Base-by-base conservation (phyloP, 2,113 vertebrate genomes). In the Seriola aureovittata region DNA sequence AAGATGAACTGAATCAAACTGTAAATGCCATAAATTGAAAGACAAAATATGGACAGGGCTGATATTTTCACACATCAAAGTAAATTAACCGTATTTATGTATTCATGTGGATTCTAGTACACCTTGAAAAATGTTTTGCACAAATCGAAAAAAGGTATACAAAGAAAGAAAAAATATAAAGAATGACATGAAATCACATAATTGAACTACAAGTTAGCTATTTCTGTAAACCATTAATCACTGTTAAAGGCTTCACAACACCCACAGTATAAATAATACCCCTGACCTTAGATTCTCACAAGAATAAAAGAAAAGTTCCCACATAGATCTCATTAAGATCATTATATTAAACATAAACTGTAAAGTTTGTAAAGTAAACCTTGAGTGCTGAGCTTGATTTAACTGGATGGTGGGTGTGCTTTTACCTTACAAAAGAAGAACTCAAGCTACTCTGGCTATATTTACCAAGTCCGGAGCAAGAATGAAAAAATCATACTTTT, bases 321-420 rank as follows among this genome's bases (percentile, higher is more conserved):
- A 82, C 83, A 44, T 21, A 46, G 66, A 74, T 25, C 60, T 84
- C 58, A 90, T 82, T 67, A 88, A 78, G 46, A 65, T 10, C 1
- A 70, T 42, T 48, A 54, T 69, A 23, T 73, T 67, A 68, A 44
- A 17, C 55, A 80, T 40, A 32, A 55, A 44, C 48, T 25, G 5
- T 57, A 64, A 32, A 65, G 48, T 19, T 44, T 62, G 36, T 25
- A 19, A 66, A 69, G 58, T 23, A 17, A 52, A 42, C 19, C 3
- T 23, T 6, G 40, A 75, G n/a, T 58, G 8, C 60, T 58, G 13
- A 50, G 44, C 32, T 71, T 16, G 60, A 62, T 55, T 78, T 54
- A 48, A 52, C 54, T 23, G 25, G 19, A 64, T 23, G 29, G 29
- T 29, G 2, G 29, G 29, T 57, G 50, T n/a, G 42, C 17, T 73